Evolutionary conservation across 2,888 invertebrate species (phyloP).

Genomic region (Nematopogon swammerdamellus): DNA sequence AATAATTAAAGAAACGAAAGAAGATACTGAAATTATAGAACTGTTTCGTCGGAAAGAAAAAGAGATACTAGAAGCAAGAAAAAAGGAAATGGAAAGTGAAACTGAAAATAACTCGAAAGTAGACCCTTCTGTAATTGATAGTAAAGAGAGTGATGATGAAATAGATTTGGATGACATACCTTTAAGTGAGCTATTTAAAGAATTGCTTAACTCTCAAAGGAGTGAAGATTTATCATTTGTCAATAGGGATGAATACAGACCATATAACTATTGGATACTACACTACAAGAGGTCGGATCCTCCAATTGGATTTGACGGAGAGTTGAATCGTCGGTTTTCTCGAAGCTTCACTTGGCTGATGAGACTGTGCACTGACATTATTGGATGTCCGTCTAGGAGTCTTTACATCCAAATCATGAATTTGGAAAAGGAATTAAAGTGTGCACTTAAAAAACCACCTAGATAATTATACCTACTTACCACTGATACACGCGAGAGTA

Average conservation of each 20-base stretch:
- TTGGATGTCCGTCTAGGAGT: background rate
- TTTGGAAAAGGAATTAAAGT: background rate
- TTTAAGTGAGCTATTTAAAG: too few species aligned
- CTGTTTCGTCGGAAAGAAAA: background rate
- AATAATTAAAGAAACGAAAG: background rate
- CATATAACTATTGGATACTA: background rate
- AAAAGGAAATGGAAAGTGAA: background rate
- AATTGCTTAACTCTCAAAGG: background rate
- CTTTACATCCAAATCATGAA: background rate
- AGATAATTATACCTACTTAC: too few species aligned
- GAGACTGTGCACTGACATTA: background rate
- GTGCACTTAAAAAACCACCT: background rate
- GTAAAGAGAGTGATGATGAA: too few species aligned
- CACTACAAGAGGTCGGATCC: background rate
- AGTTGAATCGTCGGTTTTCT: background rate
- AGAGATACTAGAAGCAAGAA: too few species aligned
- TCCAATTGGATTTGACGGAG: background rate
- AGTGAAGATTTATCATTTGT: background rate
- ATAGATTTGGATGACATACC: too few species aligned
- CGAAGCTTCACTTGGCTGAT: background rate
- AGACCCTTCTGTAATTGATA: background rate
- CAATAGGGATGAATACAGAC: background rate
- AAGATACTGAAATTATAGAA: background rate
- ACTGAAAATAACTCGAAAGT: background rate
- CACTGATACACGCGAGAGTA: too few species aligned